These are phyloP conservation scores for Brachyhypopomus occidentalis DNA, from an alignment of 2,113 vertebrate genomes.

Conservation along the genomic window DNA sequence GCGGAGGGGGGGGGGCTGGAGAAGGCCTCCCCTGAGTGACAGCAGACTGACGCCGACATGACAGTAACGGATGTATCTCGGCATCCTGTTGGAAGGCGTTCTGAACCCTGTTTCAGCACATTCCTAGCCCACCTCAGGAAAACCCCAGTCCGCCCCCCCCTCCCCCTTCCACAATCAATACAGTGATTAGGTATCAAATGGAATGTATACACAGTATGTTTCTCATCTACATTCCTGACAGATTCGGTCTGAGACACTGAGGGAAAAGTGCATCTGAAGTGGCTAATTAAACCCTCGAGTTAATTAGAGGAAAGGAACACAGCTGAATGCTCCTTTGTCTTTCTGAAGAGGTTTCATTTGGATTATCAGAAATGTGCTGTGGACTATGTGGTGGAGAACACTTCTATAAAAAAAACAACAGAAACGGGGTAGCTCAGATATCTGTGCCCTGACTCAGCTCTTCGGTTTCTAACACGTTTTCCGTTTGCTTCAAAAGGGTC, in stretches of 20 bases:
- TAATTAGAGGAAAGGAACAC: constrained; percentile 46
- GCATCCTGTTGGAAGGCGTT: constrained; percentile 56
- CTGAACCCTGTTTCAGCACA: constrained; percentile 30
- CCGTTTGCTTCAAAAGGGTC: constrained; percentile 80
- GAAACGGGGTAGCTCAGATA: neutral
- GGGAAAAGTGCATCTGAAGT: constrained; percentile 40
- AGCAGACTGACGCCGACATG: constrained; percentile 57
- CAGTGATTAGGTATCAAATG: constrained; percentile 51
- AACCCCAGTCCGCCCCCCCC: neutral
- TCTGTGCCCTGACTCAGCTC: neutral
- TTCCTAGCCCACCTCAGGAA: constrained; percentile 10
- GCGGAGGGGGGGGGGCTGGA: constrained; percentile 48
- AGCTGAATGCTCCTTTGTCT: constrained; percentile 39
- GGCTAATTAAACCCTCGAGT: constrained; percentile 51
- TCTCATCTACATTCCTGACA: constrained; percentile 41
- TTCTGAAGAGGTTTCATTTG: constrained; percentile 20
- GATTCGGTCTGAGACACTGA: constrained; percentile 27
- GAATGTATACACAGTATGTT: constrained; percentile 34
- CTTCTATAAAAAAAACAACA: neutral
- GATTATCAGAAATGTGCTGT: constrained; percentile 27
- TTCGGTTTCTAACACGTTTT: constrained; percentile 15
- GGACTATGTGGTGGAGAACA: constrained; percentile 4
- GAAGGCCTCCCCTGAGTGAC: constrained; percentile 64
- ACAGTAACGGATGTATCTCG: constrained; percentile 55
- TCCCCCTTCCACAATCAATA: constrained; percentile 47